Evolutionary conservation across 2,888 invertebrate genomes (phyloP).

Genomic region (Sepioteuthis lessoniana): DNA sequence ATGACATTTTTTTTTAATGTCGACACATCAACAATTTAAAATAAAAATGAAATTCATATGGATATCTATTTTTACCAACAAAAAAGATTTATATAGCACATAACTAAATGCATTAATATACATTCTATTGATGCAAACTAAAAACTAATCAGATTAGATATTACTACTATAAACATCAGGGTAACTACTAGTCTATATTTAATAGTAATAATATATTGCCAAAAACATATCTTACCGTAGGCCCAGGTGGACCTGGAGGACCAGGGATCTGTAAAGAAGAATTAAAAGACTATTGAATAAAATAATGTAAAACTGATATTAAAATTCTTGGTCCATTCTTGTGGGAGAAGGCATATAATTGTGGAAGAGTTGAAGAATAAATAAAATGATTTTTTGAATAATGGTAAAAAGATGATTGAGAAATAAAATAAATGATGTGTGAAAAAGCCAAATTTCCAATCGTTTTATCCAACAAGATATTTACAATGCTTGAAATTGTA

Average conservation of each 20-base stretch:
- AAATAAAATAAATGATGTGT: no score
- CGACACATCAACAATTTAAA: not conserved
- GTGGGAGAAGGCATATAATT: not conserved
- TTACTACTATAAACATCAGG: not conserved
- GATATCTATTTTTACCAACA: not conserved
- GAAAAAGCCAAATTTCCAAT: no score
- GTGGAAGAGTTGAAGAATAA: not conserved
- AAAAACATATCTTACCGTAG: constrained; percentile 81
- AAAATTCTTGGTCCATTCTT: not conserved
- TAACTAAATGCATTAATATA: not conserved
- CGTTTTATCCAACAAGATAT: no score
- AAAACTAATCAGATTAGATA: not conserved
- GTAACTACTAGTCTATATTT: not conserved
- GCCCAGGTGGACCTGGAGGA: constrained; percentile 85
- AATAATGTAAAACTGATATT: not conserved
- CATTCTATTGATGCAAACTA: not conserved
- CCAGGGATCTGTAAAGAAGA: constrained; percentile 84
- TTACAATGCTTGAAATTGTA: no score
- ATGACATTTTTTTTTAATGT: not conserved
- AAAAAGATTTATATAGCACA: not conserved
- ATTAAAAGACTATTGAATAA: not conserved
- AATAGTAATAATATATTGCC: not conserved
- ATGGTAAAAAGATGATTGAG: not conserved
- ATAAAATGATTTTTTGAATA: not conserved
- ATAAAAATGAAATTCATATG: not conserved